Conservation (phyloP, 2,888 invertebrate genomes). For the Cryptus viduatorius region DNA sequence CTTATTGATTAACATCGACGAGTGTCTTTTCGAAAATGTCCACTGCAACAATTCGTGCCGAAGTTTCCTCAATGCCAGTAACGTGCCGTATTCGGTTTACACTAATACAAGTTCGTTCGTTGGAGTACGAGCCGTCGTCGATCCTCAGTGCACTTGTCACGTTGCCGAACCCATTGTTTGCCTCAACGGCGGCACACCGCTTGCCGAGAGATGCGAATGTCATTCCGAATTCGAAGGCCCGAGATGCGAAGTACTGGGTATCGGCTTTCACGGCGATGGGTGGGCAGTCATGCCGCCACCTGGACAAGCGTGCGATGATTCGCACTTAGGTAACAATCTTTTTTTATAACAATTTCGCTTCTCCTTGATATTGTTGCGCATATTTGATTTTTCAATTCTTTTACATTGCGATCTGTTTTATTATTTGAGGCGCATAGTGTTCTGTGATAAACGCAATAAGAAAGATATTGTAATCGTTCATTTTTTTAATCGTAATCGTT, state of each 20-base stretch:
- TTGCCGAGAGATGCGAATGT: conserved; percentile 92
- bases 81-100: conserved; percentile 93
- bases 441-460: neutral
- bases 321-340: conserved; percentile 85
- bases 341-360: neutral
- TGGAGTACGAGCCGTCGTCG: conserved; percentile 94
- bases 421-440: too few species aligned
- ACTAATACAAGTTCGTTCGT: conserved; percentile 98
- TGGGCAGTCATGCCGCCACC: conserved; percentile 96
- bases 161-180: conserved; percentile 87
- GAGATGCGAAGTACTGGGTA: conserved; percentile 94
- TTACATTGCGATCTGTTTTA: too few species aligned
- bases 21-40: conserved; percentile 92
- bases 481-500: too few species aligned
- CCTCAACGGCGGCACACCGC: conserved; percentile 91
- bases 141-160: conserved; percentile 91
- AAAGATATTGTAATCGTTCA: neutral
- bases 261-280: conserved; percentile 95
- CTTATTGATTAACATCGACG: conserved; percentile 96
- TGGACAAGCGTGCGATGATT: conserved; percentile 94
- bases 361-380: neutral
- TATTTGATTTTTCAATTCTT: neutral
- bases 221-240: conserved; percentile 92
- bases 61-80: conserved; percentile 91
- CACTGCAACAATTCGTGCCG: conserved; percentile 92